phyloP scores from a whole-genome alignment of 2,888 invertebrate species.

The Antitype chi region DNA sequence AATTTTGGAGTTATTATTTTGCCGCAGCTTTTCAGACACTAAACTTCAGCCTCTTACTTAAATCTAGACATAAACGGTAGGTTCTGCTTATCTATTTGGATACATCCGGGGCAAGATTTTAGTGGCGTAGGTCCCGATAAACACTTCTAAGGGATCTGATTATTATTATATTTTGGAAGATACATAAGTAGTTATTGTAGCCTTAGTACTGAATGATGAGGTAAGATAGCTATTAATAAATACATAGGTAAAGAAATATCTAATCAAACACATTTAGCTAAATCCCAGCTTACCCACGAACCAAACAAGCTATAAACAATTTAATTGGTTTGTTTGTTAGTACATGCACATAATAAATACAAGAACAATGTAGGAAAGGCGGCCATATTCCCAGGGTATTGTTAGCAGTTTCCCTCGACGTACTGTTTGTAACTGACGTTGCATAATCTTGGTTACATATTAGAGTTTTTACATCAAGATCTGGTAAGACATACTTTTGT shows the following conservation, averaged over 20 bases:
- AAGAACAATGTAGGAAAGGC: conserved; percentile 76
- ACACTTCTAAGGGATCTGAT: not conserved
- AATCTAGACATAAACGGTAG: not conserved
- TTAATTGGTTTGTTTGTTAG: conserved; percentile 64
- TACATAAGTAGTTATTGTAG: not conserved
- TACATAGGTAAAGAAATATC: not conserved
- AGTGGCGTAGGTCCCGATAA: not conserved
- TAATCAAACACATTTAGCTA: not conserved
- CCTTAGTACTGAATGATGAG: not conserved
- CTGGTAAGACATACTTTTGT: conserved; percentile 36
- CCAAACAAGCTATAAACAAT: conserved; percentile 47
- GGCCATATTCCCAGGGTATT: conserved; percentile 74
- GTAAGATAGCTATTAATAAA: not conserved
- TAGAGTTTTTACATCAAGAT: conserved; percentile 60
- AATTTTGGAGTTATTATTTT: not conserved
- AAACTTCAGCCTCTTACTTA: not conserved
- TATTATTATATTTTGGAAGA: not conserved
- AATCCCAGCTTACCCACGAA: conserved; percentile 31
- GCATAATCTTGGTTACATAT: conserved; percentile 67
- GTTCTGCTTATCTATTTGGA: conserved; percentile 1
- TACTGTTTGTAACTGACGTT: conserved; percentile 69
- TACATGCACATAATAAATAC: conserved; percentile 65
- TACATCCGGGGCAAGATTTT: not conserved
- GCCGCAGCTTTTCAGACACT: not conserved
- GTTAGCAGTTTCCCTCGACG: conserved; percentile 69